These are phyloP conservation scores for Bufo bufo DNA, from an alignment of 2,113 vertebrate species.

Conservation along the genomic window DNA sequence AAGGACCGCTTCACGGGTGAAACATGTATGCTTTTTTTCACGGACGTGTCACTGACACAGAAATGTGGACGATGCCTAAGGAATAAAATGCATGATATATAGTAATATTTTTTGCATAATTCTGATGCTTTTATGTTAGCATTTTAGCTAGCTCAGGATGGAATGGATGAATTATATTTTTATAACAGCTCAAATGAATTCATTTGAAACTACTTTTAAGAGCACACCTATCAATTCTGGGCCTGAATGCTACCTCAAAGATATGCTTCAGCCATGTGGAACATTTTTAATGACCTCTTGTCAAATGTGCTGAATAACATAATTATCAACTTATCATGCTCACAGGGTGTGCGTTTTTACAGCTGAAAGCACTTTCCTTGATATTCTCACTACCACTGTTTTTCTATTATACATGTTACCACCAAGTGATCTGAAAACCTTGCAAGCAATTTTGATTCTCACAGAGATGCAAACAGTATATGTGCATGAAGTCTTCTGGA, in stretches of 20 bases:
- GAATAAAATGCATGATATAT: no score
- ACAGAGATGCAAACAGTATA: neutral
- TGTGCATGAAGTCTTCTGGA: neutral
- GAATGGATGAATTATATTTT: neutral
- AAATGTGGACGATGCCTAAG: no score
- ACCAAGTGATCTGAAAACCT: constrained; percentile 28
- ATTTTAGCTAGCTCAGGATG: neutral
- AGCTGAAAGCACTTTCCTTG: constrained; percentile 38
- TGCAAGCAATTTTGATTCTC: neutral
- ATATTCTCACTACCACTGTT: constrained; percentile 32
- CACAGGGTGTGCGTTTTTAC: constrained; percentile 54
- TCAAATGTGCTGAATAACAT: constrained; percentile 57
- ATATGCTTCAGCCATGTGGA: constrained; percentile 55
- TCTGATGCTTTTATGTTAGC: neutral
- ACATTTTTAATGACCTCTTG: constrained; percentile 59
- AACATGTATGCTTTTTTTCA: no score
- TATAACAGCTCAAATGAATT: neutral
- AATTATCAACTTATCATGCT: constrained; percentile 55
- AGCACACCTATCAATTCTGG: constrained; percentile 31
- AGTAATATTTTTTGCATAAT: no score
- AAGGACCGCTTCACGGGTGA: no score
- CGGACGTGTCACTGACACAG: no score
- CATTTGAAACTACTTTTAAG: constrained; percentile 29
- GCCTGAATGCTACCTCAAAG: constrained; percentile 41
- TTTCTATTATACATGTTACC: constrained; percentile 45